phyloP scores from a whole-genome alignment of 2,113 vertebrate species.

The Oreocharis arfaki region DNA sequence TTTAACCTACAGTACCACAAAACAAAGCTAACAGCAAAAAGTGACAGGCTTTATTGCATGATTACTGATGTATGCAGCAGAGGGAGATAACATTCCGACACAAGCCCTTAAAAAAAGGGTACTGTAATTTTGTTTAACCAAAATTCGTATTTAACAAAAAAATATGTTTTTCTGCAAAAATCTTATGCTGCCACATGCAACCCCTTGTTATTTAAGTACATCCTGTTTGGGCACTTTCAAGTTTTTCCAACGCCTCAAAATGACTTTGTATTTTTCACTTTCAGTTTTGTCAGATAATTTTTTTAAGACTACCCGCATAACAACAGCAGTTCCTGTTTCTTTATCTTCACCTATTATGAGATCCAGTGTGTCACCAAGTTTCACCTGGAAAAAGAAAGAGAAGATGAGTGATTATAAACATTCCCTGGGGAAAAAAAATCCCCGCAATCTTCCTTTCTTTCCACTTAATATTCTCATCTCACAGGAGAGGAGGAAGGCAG shows the following conservation, averaged over 20 bases:
- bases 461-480: background rate
- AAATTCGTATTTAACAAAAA: constrained; percentile 33
- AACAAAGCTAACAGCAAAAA: background rate
- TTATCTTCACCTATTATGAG: constrained; percentile 80
- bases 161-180: background rate
- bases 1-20: background rate
- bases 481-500: background rate
- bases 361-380: constrained; percentile 89
- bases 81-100: background rate
- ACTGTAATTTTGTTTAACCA: constrained; percentile 59
- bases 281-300: constrained; percentile 73
- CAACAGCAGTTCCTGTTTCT: constrained; percentile 77
- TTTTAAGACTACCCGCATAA: constrained; percentile 86
- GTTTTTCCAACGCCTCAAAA: constrained; percentile 88
- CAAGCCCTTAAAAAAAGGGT: constrained; percentile 48
- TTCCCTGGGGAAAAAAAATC: background rate
- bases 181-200: background rate
- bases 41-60: background rate
- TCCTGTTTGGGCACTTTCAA: constrained; percentile 81
- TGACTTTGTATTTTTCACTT: constrained; percentile 80
- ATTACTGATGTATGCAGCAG: background rate
- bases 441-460: background rate
- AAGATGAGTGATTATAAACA: background rate
- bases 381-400: constrained; percentile 77
- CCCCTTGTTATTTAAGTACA: constrained; percentile 59